phyloP scores from a whole-genome alignment of 2,797 vertebrate species.

The Danio jaintianensis region DNA sequence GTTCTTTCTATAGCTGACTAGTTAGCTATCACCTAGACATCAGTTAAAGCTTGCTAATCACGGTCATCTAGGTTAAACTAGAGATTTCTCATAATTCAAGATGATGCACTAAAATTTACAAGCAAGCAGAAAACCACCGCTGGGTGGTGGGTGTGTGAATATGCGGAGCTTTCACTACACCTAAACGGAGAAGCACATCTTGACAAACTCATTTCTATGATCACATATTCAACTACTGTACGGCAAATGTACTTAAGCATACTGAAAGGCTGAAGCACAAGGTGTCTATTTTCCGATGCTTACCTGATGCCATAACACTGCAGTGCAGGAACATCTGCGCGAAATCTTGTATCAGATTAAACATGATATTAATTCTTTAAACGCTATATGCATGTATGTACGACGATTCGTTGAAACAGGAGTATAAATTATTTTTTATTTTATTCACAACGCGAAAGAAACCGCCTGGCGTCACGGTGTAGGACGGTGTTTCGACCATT shows the following conservation, averaged over 20 bases:
- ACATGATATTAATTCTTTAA: not conserved
- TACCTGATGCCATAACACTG: conserved; percentile 8
- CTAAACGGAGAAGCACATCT: not conserved
- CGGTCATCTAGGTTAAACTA: not conserved
- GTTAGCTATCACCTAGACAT: not conserved
- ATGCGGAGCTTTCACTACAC: not conserved
- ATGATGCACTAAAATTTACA: not conserved
- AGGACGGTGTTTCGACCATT: not conserved
- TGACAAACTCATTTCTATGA: not conserved
- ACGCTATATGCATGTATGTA: not conserved
- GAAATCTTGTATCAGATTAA: not conserved
- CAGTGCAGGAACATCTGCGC: conserved; percentile 16
- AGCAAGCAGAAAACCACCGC: not conserved
- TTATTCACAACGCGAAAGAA: not conserved
- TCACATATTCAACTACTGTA: not conserved
- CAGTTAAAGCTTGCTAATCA: not conserved
- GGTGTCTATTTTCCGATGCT: not conserved
- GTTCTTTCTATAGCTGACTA: not conserved
- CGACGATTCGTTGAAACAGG: not conserved
- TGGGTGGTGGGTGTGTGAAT: conserved; percentile 12
- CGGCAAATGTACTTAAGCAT: too few relatives aligned
- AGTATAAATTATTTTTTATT: not conserved
- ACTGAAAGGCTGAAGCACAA: not conserved
- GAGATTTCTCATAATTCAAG: not conserved
- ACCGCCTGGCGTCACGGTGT: not conserved